These are phyloP conservation scores for Callorhinus ursinus DNA, from an alignment of 2,113 vertebrate genomes.

Conservation along the genomic window DNA sequence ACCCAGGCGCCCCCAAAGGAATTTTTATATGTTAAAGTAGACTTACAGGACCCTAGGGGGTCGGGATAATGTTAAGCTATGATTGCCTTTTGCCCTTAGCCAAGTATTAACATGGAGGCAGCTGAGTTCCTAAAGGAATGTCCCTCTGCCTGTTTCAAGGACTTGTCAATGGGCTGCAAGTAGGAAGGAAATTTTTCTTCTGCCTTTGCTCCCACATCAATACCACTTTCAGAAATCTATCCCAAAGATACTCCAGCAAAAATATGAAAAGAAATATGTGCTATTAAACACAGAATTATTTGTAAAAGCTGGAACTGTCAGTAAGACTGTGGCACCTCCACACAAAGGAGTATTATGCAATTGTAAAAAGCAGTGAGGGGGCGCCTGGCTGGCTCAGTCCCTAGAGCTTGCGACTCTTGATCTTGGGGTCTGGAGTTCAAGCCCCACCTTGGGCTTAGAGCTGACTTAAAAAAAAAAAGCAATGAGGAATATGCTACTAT, in stretches of 20 bases:
- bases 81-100: neutral
- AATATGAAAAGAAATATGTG: neutral
- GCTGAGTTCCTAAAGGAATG: neutral
- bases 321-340: neutral
- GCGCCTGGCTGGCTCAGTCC: neutral
- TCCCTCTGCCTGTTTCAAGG: neutral
- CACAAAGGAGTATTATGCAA: neutral
- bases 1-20: too few species aligned
- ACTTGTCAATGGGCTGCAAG: neutral
- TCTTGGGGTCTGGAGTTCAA: neutral
- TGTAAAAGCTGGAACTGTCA: neutral
- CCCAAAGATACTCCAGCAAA: neutral
- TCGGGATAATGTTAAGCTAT: neutral
- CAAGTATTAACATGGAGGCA: neutral
- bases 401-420: neutral
- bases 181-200: neutral
- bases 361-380: neutral
- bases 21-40: neutral
- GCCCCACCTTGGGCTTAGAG: neutral
- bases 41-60: neutral
- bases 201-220: neutral
- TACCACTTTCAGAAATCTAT: neutral
- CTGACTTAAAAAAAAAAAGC: neutral
- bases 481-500: neutral
- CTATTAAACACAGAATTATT: neutral